A percentile compares a stretch with the other conserved stretches of the same genome.
Evolutionary conservation across 2,888 invertebrate species (phyloP).

Genomic region (Acrobasis consociella): DNA sequence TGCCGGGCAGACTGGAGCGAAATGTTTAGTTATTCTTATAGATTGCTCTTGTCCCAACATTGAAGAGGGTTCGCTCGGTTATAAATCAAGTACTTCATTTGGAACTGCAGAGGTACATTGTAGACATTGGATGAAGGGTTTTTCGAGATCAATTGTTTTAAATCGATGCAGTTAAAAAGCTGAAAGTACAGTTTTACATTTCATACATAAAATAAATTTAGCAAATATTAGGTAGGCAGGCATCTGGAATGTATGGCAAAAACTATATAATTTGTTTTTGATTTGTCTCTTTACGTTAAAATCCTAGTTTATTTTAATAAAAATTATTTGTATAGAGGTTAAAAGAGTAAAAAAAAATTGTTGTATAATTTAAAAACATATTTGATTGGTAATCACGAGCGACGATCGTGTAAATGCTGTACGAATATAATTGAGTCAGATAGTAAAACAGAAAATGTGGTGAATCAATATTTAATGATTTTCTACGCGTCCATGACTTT

Average conservation of each 20-base stretch:
- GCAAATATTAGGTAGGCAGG: too few species aligned
- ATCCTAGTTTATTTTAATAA: too few species aligned
- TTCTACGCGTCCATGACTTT: conserved; percentile 28
- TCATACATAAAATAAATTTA: too few species aligned
- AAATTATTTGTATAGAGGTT: too few species aligned
- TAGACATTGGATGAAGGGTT: conserved; percentile 37
- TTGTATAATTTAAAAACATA: too few species aligned
- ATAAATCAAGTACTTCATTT: conserved; percentile 52
- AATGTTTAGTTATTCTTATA: conserved; percentile 41
- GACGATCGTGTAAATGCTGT: conserved; percentile 47
- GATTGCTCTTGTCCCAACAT: conserved; percentile 41
- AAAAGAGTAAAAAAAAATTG: too few species aligned
- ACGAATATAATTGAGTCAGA: conserved; percentile 48
- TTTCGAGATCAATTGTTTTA: conserved; percentile 25
- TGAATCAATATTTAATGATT: conserved; percentile 32
- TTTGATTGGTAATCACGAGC: conserved; percentile 46
- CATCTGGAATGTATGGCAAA: too few species aligned
- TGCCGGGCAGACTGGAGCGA: conserved; percentile 25
- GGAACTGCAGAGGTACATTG: conserved; percentile 41
- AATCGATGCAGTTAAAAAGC: too few species aligned
- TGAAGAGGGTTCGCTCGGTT: conserved; percentile 44
- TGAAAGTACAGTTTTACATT: too few species aligned
- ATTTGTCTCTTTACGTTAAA: too few species aligned
- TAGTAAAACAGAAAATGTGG: conserved; percentile 44
- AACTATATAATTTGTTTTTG: too few species aligned